Evolutionary conservation across 1,140 invertebrate species (phyloP), one percentile per base, ranked within the genome.

Genomic region (Mesaphorura yosii): DNA sequence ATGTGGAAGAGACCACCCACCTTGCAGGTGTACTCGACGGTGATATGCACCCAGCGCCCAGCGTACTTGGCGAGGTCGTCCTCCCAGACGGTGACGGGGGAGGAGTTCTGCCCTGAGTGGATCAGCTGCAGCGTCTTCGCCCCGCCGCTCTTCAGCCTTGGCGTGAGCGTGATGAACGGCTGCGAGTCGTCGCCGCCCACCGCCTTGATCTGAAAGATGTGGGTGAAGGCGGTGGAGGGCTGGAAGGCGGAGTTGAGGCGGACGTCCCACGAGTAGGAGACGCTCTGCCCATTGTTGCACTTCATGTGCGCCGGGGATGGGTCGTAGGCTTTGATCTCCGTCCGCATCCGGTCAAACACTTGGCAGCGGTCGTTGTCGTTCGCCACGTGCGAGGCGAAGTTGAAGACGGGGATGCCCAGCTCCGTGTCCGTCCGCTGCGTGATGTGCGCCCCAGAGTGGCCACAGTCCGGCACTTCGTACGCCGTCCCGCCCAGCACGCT

Each of bases 131-230:
- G 14, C 3, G 22, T 29, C 2, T 26, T 55, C n/a, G 19, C 22
- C 34, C 31, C 53, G 15, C 17, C 25, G 4, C 6, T 19, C 10
- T 53, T 37, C 6, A 31, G n/a, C 25, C 58, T 10, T 0, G 55
- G 47, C 1, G 58, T 57, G 10, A 60, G 2, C 1, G 58, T 60
- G 19, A 60, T 51, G 14, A 60, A 19, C 3, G 58, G 58, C 40
- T 31, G 51, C 39, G 27, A 27, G 27, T 53, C 51, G 27, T 60
- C 44, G 3, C 59, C 55, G 1, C 40, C 59, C 0, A 54, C 55
- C 3, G 51, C 51, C 39, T 61, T 61, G 1, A 61, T 12, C 42
- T 61, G 59, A 40, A 53, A 50, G 23, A 61, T 55, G 29, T 61
- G 59, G 19, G 51, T 54, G 20, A 57, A 61, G 19, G 26, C 39